Evolutionary conservation across 2,888 invertebrate genomes (phyloP).

Genomic region (Nasonovia ribisnigri): DNA sequence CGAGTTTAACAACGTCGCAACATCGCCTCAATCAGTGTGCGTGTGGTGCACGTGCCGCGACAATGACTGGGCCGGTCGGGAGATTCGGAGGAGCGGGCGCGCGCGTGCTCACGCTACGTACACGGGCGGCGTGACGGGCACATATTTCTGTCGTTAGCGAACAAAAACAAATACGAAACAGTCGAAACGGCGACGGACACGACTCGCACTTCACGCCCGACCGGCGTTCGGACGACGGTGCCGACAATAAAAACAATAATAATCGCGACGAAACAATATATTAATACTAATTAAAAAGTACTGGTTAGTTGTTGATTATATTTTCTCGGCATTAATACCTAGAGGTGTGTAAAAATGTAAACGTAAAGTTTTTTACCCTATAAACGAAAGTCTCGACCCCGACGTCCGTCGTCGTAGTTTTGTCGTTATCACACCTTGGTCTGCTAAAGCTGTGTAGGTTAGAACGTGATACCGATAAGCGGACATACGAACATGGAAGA

Average conservation of each 20-base stretch:
- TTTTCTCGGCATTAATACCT: background rate
- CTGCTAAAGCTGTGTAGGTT: constrained; percentile 6
- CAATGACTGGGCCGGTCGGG: background rate
- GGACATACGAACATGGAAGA: constrained; percentile 37
- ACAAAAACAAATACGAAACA: background rate
- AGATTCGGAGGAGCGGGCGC: background rate
- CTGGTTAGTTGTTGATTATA: background rate
- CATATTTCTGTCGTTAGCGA: background rate
- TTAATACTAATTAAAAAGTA: background rate
- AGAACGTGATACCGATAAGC: constrained; percentile 27
- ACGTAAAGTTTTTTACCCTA: background rate
- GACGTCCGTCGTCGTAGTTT: background rate
- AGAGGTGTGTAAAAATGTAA: background rate
- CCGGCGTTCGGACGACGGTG: background rate
- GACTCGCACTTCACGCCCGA: background rate
- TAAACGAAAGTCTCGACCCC: background rate
- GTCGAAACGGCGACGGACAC: background rate
- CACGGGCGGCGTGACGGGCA: background rate
- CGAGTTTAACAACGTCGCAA: background rate
- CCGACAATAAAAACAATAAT: background rate
- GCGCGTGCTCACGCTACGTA: background rate
- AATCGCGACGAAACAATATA: background rate
- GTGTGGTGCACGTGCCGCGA: background rate
- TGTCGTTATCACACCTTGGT: constrained; percentile 15
- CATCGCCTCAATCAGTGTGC: background rate